Conservation (phyloP, 2,113 vertebrate species). For the Triplophysa siluroides region DNA sequence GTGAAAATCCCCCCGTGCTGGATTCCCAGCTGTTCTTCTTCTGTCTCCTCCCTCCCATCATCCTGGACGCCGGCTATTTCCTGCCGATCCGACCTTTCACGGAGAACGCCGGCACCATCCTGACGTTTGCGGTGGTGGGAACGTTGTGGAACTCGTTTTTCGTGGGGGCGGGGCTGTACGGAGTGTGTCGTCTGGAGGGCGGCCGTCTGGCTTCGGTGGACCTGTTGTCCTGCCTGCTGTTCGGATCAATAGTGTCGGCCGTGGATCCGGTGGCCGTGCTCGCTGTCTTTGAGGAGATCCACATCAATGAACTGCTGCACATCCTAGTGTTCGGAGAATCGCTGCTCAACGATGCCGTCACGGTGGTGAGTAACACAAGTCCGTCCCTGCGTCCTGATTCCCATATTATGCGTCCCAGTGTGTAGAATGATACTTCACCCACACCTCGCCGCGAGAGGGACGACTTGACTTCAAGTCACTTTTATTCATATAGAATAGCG, state of each 20-base stretch:
- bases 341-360: constrained; percentile 94
- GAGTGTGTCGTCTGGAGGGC: constrained; percentile 79
- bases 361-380: constrained; percentile 78
- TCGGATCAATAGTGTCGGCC: constrained; percentile 91
- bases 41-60: constrained; percentile 95
- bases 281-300: constrained; percentile 96
- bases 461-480: too few species aligned
- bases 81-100: constrained; percentile 87
- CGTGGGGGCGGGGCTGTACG: constrained; percentile 83
- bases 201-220: constrained; percentile 71
- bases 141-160: constrained; percentile 95
- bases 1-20: constrained; percentile 81
- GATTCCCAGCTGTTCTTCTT: constrained; percentile 89
- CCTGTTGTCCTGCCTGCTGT: constrained; percentile 89
- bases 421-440: too few species aligned
- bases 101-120: constrained; percentile 95
- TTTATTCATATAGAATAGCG: too few species aligned
- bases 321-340: constrained; percentile 96
- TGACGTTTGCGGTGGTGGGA: constrained; percentile 91
- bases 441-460: too few species aligned
- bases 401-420: too few species aligned
- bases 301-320: constrained; percentile 94
- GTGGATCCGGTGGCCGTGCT: constrained; percentile 95
- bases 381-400: too few species aligned
- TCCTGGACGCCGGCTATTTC: constrained; percentile 96